A percentile compares a stretch with the other conserved stretches of the same genome.
Conservation (phyloP, 2,113 vertebrate genomes). For the Pardalotus punctatus region DNA sequence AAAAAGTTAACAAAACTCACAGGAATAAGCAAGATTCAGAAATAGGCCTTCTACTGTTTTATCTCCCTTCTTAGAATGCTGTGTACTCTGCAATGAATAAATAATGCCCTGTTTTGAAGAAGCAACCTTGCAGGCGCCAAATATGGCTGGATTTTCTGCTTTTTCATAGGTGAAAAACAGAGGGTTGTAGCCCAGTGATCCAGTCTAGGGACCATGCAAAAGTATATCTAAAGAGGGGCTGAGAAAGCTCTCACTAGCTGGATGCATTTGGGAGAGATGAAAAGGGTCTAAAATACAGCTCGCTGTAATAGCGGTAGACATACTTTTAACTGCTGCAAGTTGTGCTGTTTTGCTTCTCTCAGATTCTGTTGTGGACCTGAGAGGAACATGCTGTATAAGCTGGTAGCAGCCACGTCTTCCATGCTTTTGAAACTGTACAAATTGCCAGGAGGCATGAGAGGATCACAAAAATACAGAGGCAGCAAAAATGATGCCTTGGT, state of each 20-base stretch:
- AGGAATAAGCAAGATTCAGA: constrained; percentile 3
- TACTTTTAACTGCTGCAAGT: not conserved
- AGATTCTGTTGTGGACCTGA: not conserved
- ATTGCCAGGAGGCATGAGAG: not conserved
- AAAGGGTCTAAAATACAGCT: not conserved
- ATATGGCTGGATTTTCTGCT: not conserved
- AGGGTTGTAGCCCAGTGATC: not conserved
- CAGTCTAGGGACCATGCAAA: not conserved
- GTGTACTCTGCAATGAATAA: constrained; percentile 32
- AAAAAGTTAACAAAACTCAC: constrained; percentile 10
- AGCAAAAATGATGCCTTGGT: not conserved
- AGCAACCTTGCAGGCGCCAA: not conserved
- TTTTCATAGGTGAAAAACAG: constrained; percentile 13
- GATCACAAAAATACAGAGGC: not conserved
- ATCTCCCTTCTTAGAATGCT: not conserved
- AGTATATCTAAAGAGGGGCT: not conserved
- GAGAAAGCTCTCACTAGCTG: not conserved
- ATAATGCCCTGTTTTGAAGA: constrained; percentile 35
- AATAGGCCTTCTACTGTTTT: not conserved
- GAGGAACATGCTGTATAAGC: not conserved
- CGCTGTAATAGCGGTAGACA: not conserved
- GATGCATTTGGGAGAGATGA: not conserved
- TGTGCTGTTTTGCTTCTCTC: not conserved
- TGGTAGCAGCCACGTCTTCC: not conserved
- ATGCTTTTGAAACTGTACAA: not conserved